phyloP scores from a whole-genome alignment of 1,140 invertebrate genomes.

The Samia ricini region DNA sequence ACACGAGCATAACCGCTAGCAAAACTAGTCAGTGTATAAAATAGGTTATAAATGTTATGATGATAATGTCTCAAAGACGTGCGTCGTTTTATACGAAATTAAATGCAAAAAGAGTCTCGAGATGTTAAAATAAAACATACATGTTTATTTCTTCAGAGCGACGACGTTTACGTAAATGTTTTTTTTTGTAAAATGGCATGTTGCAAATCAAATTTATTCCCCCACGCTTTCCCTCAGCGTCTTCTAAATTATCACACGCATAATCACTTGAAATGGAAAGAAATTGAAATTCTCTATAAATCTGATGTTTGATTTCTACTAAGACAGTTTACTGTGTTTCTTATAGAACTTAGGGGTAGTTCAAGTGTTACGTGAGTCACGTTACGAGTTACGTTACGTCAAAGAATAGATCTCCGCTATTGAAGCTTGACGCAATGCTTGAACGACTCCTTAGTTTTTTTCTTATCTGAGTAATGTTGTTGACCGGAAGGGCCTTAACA shows the following conservation, averaged over 20 bases:
- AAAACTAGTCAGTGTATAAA: not conserved
- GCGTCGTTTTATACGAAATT: not conserved
- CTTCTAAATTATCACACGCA: not conserved
- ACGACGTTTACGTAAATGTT: not conserved
- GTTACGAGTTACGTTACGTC: too few relatives aligned
- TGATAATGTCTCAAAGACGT: not conserved
- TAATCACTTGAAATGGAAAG: not conserved
- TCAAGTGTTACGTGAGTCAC: too few relatives aligned
- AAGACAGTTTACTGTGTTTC: too few relatives aligned
- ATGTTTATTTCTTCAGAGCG: not conserved
- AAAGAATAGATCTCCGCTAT: too few relatives aligned
- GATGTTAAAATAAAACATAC: not conserved
- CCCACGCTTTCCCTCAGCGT: not conserved
- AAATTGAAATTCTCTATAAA: not conserved
- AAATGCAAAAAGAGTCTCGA: not conserved
- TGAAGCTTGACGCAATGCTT: too few relatives aligned
- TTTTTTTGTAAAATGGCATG: not conserved
- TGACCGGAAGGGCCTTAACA: too few relatives aligned
- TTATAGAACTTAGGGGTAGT: too few relatives aligned
- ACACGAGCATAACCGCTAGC: too few relatives aligned
- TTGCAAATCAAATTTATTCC: conserved; percentile 1
- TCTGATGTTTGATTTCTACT: not conserved
- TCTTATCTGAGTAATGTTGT: too few relatives aligned
- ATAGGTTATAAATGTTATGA: not conserved
- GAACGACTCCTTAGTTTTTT: too few relatives aligned